phyloP scores from a whole-genome alignment of 2,113 vertebrate genomes.

The Phalacrocorax carbo region DNA sequence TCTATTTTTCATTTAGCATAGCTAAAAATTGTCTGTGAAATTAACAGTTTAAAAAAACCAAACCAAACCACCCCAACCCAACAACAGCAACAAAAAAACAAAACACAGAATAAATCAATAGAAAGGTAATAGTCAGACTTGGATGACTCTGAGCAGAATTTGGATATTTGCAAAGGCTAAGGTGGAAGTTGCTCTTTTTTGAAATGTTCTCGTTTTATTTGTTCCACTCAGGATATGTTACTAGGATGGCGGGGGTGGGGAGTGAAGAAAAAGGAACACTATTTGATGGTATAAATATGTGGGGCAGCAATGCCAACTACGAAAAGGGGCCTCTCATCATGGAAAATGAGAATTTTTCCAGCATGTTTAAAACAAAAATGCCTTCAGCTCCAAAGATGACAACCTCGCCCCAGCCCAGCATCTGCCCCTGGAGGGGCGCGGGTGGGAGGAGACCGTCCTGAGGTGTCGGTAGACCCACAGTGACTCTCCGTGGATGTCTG shows the following conservation, averaged over 20 bases:
- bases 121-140: neutral
- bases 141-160: neutral
- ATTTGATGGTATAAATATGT: neutral
- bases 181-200: neutral
- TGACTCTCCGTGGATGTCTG: slow-evolving; percentile 29
- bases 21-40: neutral
- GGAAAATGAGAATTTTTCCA: slow-evolving; percentile 5
- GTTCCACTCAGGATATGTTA: neutral
- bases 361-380: neutral
- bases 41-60: neutral
- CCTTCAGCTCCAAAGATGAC: neutral
- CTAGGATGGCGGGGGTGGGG: neutral
- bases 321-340: neutral
- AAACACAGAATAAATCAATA: neutral
- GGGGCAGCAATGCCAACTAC: neutral
- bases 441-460: neutral
- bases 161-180: neutral
- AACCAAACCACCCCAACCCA: neutral
- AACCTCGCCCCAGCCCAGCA: neutral
- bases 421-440: neutral
- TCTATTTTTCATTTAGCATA: neutral
- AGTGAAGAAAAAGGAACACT: neutral
- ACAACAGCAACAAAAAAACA: neutral
- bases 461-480: slow-evolving; percentile 37
- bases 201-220: neutral